A percentile compares a stretch with the other conserved stretches of the same genome.
phyloP scores from a whole-genome alignment of 2,888 invertebrate genomes.

The Eupithecia subumbrata region DNA sequence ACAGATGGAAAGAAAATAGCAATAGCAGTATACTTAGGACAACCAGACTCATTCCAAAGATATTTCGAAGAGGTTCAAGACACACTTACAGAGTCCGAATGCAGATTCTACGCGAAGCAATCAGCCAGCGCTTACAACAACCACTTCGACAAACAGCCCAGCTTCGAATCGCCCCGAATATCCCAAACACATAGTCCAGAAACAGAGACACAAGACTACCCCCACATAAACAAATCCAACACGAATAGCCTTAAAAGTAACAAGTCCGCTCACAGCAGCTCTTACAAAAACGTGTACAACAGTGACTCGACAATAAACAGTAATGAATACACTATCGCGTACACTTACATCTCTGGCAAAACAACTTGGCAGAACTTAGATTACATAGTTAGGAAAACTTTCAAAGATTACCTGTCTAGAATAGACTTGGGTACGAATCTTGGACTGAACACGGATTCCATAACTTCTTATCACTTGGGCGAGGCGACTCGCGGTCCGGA shows the following conservation, averaged over 20 bases:
- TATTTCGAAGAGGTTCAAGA: slow-evolving; percentile 87
- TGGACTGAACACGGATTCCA: slow-evolving; percentile 92
- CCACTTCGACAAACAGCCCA: slow-evolving; percentile 78
- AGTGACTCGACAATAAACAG: slow-evolving; percentile 83
- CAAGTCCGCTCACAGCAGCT: slow-evolving; percentile 81
- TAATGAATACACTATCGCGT: slow-evolving; percentile 93
- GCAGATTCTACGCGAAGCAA: slow-evolving; percentile 84
- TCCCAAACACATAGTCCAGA: slow-evolving; percentile 79
- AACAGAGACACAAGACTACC: slow-evolving; percentile 73
- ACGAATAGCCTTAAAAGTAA: slow-evolving; percentile 83
- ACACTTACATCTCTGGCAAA: slow-evolving; percentile 94
- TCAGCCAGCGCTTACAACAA: slow-evolving; percentile 75
- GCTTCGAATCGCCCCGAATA: slow-evolving; percentile 77
- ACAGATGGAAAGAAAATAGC: slow-evolving; percentile 94
- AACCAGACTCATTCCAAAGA: slow-evolving; percentile 89
- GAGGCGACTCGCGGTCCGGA: slow-evolving; percentile 93
- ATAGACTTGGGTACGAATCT: slow-evolving; percentile 96
- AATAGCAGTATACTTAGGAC: slow-evolving; percentile 94
- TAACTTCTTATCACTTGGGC: slow-evolving; percentile 96
- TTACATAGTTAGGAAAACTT: slow-evolving; percentile 94
- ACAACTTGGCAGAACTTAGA: slow-evolving; percentile 98
- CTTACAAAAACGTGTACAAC: slow-evolving; percentile 80
- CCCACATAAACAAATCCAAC: slow-evolving; percentile 79
- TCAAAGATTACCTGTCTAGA: slow-evolving; percentile 96
- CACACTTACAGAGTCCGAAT: slow-evolving; percentile 86